Conservation (phyloP, 2,888 invertebrate species). For the Xestia sexstrigata region DNA sequence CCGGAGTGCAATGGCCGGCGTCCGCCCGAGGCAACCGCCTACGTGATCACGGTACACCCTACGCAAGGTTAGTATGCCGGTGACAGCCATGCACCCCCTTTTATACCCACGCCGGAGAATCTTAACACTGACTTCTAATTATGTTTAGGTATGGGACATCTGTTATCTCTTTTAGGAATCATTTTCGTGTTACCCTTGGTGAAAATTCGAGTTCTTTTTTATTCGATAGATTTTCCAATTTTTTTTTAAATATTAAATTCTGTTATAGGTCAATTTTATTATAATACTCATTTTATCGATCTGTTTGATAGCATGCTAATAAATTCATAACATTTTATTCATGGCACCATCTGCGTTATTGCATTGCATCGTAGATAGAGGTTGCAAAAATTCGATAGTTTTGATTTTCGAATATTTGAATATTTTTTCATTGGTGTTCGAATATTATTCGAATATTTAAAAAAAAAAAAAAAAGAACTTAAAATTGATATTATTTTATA, state of each 20-base stretch:
- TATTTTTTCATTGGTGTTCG: too few relatives aligned
- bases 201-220: conserved; percentile 19
- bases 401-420: too few relatives aligned
- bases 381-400: too few relatives aligned
- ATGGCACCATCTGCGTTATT: conserved; percentile 10
- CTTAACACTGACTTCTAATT: conserved; percentile 80
- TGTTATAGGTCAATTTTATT: neutral
- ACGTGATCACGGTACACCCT: conserved; percentile 93
- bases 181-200: conserved; percentile 45
- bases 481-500: too few relatives aligned
- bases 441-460: too few relatives aligned
- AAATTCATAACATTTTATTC: conserved; percentile 19
- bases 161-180: conserved; percentile 68
- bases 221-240: neutral
- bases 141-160: conserved; percentile 79
- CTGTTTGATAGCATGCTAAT: neutral
- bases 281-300: neutral
- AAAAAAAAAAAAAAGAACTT: too few relatives aligned
- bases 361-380: conserved; percentile 19
- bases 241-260: neutral
- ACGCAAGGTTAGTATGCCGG: conserved; percentile 93
- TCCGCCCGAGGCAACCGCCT: conserved; percentile 92
- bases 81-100: conserved; percentile 44
- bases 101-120: conserved; percentile 72
- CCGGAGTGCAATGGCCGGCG: conserved; percentile 93